Base-by-base conservation (phyloP, 2,113 vertebrate species). In the Cercocebus atys region DNA sequence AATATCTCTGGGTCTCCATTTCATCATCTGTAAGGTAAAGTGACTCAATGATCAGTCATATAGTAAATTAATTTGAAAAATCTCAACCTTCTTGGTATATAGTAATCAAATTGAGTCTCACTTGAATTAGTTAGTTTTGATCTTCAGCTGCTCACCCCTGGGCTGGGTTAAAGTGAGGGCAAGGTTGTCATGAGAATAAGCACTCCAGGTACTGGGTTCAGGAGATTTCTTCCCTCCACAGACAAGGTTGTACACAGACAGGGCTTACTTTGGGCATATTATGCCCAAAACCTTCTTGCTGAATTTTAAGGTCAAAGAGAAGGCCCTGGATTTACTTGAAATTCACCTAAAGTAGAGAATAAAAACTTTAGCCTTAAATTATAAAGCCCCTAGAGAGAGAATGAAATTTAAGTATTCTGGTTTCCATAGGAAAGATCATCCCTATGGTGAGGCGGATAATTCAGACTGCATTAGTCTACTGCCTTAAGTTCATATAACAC, bases 281-380 rank as follows among this genome's bases (percentile, higher is more conserved):
- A 20, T 68, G 22, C 5, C 61, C 27, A 64, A 32, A 78, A 38
- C 7, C 6, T 90, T 95, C 47, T 32, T 59, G 68, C 4, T 76
- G 30, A 75, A 82, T 90, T 85, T 91, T 61, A 70, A 95, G 18
- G 18, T 76, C 27, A 52, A 94, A 86, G 12, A 61, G 13, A 96
- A 94, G 27, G 6, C 70, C 32, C 2, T 4, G 25, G 32, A 45
- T 14, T 73, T 80, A 76, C 38, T 93, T 82, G 64, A 27, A 93
- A 87, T 90, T 82, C 78, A n/a, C 55, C 38, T 40, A 66, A 88
- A 91, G n/a, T n/a, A 78, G 76, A 88, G 30, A 85, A 81, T 89
- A 97, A 94, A 96, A 20, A 7, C 40, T 72, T 55, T n/a, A 14
- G 18, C 52, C 14, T 88, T 90, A 80, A 89, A 81, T 93, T 81